Evolutionary conservation across 2,888 invertebrate genomes (phyloP), one percentile per base, ranked within the genome.

Genomic region (Chrysopilus asiliformis): DNA sequence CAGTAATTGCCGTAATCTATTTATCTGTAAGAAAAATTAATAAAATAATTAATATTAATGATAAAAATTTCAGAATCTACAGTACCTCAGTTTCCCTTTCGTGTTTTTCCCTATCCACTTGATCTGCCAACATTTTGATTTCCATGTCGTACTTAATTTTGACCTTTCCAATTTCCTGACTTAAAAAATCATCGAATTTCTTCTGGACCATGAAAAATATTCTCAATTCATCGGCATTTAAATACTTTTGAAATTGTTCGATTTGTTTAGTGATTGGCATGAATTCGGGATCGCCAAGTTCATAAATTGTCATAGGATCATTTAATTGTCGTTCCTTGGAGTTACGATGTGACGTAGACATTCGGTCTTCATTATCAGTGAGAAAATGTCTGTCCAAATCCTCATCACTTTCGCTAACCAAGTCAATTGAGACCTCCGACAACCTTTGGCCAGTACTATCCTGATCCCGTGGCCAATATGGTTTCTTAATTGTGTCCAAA

Each of bases 51-150:
- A 36, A 22, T 10, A 15, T 18, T 9, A 30, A 8, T 30, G 3
- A 30, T 4, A 10, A 30, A n/a, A n/a, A n/a, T n/a, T n/a, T n/a
- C n/a, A n/a, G n/a, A n/a, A n/a, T n/a, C n/a, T n/a, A n/a, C n/a
- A n/a, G n/a, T n/a, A 72, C 66, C 51, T 79, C 77, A 0, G 58
- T 47, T 1, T 65, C 64, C 42, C 67, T 68, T 1, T 67, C 61
- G 32, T 69, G 67, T 46, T 73, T 76, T 34, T 78, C 75, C 38
- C 61, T 66, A 42, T 70, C 67, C 53, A 75, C 53, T 40, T 56
- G 56, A 38, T 63, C 61, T 7, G 49, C 48, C 3, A 50, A 41
- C n/a, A 51, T 47, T 44, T 58, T 59, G 1, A 58, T 32, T 36
- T 60, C 61, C 13, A 50, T 48, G 3, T 56, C 60, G 31, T 49